Percentiles rank a stretch among this genome's conserved stretches.
Conservation (phyloP, 1,140 invertebrate species). For the Centruroides sculpturatus region DNA sequence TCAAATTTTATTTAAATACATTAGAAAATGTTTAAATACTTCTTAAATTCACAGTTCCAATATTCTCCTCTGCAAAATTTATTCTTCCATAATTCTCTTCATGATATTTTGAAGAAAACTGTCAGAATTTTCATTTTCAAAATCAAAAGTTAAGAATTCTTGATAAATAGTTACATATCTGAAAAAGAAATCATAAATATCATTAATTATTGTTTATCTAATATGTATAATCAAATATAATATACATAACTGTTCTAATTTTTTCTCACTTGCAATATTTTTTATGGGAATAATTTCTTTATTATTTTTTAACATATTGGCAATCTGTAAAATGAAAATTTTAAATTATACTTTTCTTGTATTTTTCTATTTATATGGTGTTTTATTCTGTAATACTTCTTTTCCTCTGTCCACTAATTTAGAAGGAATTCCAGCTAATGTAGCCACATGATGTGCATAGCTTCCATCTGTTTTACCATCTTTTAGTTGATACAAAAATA, state of each 20-base stretch:
- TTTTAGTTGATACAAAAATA: slow-evolving; percentile 44
- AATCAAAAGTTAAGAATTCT: slow-evolving; percentile 3
- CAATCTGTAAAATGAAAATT: neutral
- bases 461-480: slow-evolving; percentile 37
- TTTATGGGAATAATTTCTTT: neutral
- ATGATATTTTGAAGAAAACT: slow-evolving; percentile 1
- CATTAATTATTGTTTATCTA: neutral
- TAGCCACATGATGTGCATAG: slow-evolving; percentile 40
- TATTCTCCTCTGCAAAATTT: too few species aligned
- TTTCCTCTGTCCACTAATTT: slow-evolving; percentile 27
- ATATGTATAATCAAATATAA: neutral
- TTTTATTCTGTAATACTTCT: slow-evolving; percentile 22
- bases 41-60: too few species aligned
- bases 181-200: neutral
- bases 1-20: too few species aligned
- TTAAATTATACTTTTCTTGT: neutral
- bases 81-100: neutral
- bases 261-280: neutral
- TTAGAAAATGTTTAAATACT: too few species aligned
- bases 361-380: neutral
- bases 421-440: slow-evolving; percentile 30
- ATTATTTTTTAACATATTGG: neutral
- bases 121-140: neutral
- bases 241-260: neutral
- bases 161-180: slow-evolving; percentile 3